Base-by-base conservation (phyloP, 1,140 invertebrate genomes). In the Eumaeus atala region DNA sequence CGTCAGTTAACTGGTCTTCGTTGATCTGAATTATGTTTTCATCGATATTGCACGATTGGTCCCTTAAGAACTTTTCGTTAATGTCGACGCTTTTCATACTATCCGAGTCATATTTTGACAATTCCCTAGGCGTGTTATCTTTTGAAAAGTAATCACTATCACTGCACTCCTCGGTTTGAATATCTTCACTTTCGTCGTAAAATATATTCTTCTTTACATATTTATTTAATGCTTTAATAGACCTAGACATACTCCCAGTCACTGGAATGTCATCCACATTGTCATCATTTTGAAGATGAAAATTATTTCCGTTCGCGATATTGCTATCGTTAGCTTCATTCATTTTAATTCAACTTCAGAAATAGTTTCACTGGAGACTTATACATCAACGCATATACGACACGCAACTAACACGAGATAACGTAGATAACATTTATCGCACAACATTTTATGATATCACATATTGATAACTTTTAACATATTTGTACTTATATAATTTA, bases 191-290 rank as follows among this genome's bases (percentile, higher is more conserved):
- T 35, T 81, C 68, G 38, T 81, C 80, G 47, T 76, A 77, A 11
- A 83, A 66, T 48, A 86, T 70, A 74, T 86, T 84, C 40, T 78
- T 80, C 57, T 80, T 84, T 10, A 86, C 67, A 54, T 76, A 86
- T 42, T 72, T 77, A 52, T 86, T 86, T 28, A 84, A 59, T 6
- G 83, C 83, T 28, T 76, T 49, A 7, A 78, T 56, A 6, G 83
- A 86, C 66, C 72, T 84, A 6, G 81, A 79, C 61, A 82, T 61
- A 17, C 72, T 74, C 21, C 74, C 77, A 3, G 79, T 77, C 14
- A 57, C 35, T 6, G 74, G 75, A 34, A 82, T 67, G 61, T 82
- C 72, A 61, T 77, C 75, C 51, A 72, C 68, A 52, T 74, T 69
- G 18, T 83, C 74, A 56, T 84, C 78, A 28, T 66, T 21, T 44